Conservation (phyloP, 1,140 invertebrate species). For the Leptoteleia sp. region DNA sequence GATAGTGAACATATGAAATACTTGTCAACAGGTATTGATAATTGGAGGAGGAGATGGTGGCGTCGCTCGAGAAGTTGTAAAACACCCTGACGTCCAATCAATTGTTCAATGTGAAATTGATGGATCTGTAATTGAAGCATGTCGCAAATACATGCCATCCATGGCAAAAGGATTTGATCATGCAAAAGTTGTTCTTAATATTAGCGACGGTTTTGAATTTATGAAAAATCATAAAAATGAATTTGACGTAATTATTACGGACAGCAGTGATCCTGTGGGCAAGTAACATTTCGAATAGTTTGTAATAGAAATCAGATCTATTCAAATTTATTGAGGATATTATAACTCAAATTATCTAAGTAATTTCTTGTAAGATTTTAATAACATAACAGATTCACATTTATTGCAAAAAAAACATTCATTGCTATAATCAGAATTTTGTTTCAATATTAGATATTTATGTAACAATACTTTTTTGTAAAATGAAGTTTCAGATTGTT, state of each 20-base stretch:
- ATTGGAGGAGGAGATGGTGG: conserved; percentile 99
- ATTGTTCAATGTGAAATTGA: conserved; percentile 97
- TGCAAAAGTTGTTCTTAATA: conserved; percentile 91
- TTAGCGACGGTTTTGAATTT: conserved; percentile 97
- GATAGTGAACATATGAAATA: too few species aligned
- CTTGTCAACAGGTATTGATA: conserved; percentile 90
- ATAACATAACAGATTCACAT: too few species aligned
- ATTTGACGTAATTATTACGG: conserved; percentile 99
- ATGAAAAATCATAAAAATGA: conserved; percentile 91
- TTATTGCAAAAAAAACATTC: too few species aligned
- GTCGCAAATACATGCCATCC: conserved; percentile 93
- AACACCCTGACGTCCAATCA: conserved; percentile 93
- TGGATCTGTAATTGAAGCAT: conserved; percentile 93
- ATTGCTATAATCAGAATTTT: too few species aligned
- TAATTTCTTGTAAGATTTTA: too few species aligned
- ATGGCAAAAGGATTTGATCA: conserved; percentile 93
- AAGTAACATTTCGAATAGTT: too few species aligned
- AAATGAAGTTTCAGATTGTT: too few species aligned
- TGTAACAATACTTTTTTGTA: too few species aligned
- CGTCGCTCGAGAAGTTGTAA: conserved; percentile 95
- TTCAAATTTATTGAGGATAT: too few species aligned
- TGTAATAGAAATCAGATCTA: too few species aligned
- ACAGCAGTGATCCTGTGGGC: conserved; percentile 97
- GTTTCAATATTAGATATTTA: too few species aligned
- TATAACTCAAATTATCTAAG: too few species aligned